Evolutionary conservation across 2,797 vertebrate genomes (phyloP).

Genomic region (Sebastes umbrosus): DNA sequence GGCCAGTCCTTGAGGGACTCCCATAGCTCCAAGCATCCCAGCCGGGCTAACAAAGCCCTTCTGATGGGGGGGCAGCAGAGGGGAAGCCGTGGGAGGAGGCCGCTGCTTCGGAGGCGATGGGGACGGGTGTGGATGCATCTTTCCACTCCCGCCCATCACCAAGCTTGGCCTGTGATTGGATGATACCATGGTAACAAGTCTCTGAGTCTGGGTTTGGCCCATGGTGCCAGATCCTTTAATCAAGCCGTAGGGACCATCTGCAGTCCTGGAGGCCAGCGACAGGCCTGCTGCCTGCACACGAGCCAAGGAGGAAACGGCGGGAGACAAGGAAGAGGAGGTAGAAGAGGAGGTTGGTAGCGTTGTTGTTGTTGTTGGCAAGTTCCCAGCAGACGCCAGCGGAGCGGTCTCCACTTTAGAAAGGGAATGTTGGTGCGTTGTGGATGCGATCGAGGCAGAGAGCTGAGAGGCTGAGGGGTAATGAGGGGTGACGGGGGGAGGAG

Average conservation of each 20-base stretch:
- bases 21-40: slow-evolving; percentile 59
- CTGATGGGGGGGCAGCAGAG: slow-evolving; percentile 80
- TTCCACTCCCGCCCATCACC: slow-evolving; percentile 47
- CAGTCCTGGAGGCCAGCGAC: slow-evolving; percentile 52
- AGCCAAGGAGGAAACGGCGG: slow-evolving; percentile 62
- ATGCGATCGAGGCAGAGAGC: slow-evolving; percentile 38
- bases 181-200: slow-evolving; percentile 60
- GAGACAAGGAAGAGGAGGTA: slow-evolving; percentile 79
- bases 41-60: slow-evolving; percentile 66
- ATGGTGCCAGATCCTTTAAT: slow-evolving; percentile 61
- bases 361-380: slow-evolving; percentile 48
- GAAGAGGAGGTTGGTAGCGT: slow-evolving; percentile 66
- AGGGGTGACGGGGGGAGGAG: slow-evolving; percentile 75
- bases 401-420: slow-evolving; percentile 76
- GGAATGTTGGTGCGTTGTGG: slow-evolving; percentile 63
- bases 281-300: slow-evolving; percentile 47
- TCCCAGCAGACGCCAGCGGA: slow-evolving; percentile 66
- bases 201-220: slow-evolving; percentile 68
- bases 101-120: slow-evolving; percentile 77
- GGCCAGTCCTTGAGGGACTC: slow-evolving; percentile 37
- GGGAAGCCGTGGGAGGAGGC: slow-evolving; percentile 81
- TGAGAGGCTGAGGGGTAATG: slow-evolving; percentile 73
- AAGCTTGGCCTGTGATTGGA: slow-evolving; percentile 62
- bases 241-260: slow-evolving; percentile 50
- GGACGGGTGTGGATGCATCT: slow-evolving; percentile 68